Evolutionary conservation across 2,113 vertebrate genomes (phyloP), one percentile per base, ranked within the genome.

Genomic region (Gila orcuttii): DNA sequence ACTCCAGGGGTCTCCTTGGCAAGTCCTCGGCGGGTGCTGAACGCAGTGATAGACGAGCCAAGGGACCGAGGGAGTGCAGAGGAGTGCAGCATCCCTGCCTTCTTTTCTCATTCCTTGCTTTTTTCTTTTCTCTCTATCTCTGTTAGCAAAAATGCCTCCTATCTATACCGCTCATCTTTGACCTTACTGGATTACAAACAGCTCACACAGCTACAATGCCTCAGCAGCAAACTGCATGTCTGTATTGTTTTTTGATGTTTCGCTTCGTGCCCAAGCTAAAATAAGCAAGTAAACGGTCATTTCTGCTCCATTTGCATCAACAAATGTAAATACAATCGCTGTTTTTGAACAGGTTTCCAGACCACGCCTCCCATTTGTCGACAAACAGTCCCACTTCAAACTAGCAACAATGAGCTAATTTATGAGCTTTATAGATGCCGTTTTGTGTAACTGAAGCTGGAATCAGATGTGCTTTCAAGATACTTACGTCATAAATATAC

Each of bases 41-140:
- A 86, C 31, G 60, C 11, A 11, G 73, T 87, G 83, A 89, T 89
- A 76, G 78, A 89, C 45, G 88, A 89, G 88, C 71, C 84, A 28
- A 45, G 85, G 88, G 88, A 75, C 31, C 36, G 52, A 68, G 88
- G 88, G 88, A 89, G 85, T 84, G 85, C 45, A 19, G 39, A 79
- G 68, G 57, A 78, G 85, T 74, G 73, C 82, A 73, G 73, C 52
- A 82, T 77, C 78, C 19, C 42, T 64, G 47, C 62, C 39, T 75
- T 59, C 36, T 47, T 55, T 82, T 33, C 39, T 78, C 77, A 31
- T 74, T 75, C 17, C 62, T 31, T 69, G 19, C 33, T 73, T 84
- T 62, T 59, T 28, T 50, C 64, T 23, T 19, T 71, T 25, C 71
- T 25, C 62, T 83, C 2, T 78, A 39, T 77, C 55, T 45, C 47